Base-by-base conservation (phyloP, 1,140 invertebrate genomes). In the Diorhabda sublineata region DNA sequence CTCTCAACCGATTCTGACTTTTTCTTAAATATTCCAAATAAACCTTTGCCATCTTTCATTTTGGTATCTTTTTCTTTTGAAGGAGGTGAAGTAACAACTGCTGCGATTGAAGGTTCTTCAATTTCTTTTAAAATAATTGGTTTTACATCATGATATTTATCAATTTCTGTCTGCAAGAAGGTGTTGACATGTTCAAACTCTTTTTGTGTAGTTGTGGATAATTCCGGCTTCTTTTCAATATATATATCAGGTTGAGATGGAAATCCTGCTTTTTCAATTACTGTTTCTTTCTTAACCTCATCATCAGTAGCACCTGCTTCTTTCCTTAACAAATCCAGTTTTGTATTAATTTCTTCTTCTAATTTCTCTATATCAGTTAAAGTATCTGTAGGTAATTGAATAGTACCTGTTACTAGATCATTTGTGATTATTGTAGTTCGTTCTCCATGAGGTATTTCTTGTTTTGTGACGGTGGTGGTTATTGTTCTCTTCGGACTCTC, bases 141-240 rank as follows among this genome's bases (percentile, higher is more conserved):
- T 61, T 66, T 61, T 5, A 71, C 71, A 67, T 76, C 72, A 47
- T 76, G 64, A 68, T 73, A 74, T 44, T 70, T 71, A 44, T 69
- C 43, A 61, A 76, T 47, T 69, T 76, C 75, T 57, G 67, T 47
- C 0, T 58, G 66, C 9, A 76, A 62, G 52, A 74, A 74, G 41
- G 45, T 60, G 8, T 45, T 64, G 45, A 62, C 60, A 45, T 68
- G 2, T 7, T 52, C 47, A 52, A 52, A 7, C 2, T 52, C 4
- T 9, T 52, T 9, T 11, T 11, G 11, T 11, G 11, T 11, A 11
- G 11, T 11, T 52, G 47, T 52, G 47, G n/a, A 6, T 2, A 9
- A 52, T 52, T 52, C 47, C n/a, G 47, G n/a, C 47, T 3, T 52
- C 47, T 52, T 52, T 52, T 52, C 47, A 2, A 52, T 52, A 2